These are phyloP conservation scores for Cettia cetti DNA, from an alignment of 2,113 vertebrate species.

Conservation along the genomic window DNA sequence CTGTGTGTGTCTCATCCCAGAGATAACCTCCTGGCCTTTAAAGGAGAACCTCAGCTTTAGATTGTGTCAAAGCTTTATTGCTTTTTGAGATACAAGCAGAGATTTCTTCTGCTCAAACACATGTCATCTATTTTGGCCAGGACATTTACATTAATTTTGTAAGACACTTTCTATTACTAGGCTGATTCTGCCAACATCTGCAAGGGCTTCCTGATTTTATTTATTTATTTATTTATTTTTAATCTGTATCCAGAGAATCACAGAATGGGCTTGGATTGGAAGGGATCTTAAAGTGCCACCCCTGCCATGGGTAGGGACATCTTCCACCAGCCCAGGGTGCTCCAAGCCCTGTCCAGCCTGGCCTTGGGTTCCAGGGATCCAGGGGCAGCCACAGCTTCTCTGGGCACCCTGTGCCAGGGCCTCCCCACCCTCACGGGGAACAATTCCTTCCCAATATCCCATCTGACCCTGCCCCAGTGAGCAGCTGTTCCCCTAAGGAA, in stretches of 20 bases:
- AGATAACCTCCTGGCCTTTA: not conserved
- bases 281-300: not conserved
- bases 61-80: not conserved
- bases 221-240: not conserved
- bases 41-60: not conserved
- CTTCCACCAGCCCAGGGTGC: accelerated
- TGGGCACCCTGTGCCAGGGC: not conserved
- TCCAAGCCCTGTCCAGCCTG: accelerated
- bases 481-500: not conserved
- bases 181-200: not conserved
- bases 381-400: not conserved
- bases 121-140: not conserved
- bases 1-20: not conserved
- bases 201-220: not conserved
- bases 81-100: not conserved
- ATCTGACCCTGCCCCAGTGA: not conserved
- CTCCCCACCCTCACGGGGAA: accelerated
- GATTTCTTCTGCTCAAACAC: not conserved
- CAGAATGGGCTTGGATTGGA: not conserved
- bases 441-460: accelerated
- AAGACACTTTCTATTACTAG: not conserved
- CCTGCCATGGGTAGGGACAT: not conserved
- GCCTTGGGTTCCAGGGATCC: not conserved
- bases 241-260: not conserved
- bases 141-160: not conserved